Conservation (phyloP, 2,797 vertebrate genomes). For the Lutjanus argentimaculatus region DNA sequence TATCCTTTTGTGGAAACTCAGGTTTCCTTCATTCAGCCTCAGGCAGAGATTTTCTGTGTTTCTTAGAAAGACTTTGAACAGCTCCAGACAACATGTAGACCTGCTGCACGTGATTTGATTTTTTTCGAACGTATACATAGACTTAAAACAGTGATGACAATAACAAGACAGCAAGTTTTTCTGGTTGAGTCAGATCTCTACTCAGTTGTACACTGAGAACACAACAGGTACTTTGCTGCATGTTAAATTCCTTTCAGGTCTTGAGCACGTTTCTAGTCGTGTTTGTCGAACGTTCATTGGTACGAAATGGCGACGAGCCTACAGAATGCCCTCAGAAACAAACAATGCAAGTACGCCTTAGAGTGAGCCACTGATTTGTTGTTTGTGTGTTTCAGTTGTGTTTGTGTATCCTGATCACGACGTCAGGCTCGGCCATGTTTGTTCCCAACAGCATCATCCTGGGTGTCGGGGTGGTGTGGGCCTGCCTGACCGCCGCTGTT, state of each 20-base stretch:
- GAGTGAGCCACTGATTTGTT: neutral
- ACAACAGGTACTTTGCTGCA: fast-evolving
- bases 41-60: neutral
- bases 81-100: neutral
- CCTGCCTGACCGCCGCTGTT: slow-evolving; percentile 84
- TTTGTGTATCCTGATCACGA: slow-evolving; percentile 88
- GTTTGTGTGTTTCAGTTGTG: slow-evolving; percentile 83
- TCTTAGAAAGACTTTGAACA: neutral
- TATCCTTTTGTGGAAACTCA: neutral
- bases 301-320: neutral
- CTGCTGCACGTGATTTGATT: neutral
- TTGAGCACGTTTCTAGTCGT: neutral
- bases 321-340: too few relatives aligned
- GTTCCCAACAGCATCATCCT: slow-evolving; percentile 82
- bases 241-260: neutral
- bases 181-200: neutral
- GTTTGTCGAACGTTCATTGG: neutral
- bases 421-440: slow-evolving; percentile 74
- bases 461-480: slow-evolving; percentile 85
- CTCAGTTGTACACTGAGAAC: neutral
- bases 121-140: neutral
- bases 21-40: neutral
- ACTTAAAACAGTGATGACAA: neutral
- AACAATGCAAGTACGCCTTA: neutral
- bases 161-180: neutral